These are phyloP conservation scores for Phasia obesa DNA, from an alignment of 2,888 invertebrate species.

Conservation along the genomic window DNA sequence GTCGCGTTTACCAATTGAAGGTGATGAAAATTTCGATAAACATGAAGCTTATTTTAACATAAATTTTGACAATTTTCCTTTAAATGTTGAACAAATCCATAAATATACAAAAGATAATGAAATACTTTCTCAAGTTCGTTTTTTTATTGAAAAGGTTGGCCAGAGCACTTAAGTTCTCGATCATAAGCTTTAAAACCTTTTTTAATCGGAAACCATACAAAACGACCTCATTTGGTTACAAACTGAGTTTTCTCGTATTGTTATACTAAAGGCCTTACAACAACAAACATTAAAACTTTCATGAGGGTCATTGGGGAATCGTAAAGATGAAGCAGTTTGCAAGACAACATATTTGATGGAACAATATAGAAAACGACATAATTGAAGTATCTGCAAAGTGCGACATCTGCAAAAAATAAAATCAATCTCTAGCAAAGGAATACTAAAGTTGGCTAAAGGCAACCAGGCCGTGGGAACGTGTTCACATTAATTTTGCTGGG, in stretches of 20 bases:
- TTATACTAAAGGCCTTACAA: no score
- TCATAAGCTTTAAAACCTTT: not conserved
- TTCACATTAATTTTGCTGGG: conserved; percentile 59
- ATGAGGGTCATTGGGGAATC: no score
- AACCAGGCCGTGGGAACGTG: no score
- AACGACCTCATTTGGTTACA: no score
- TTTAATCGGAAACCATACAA: no score
- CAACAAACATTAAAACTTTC: no score
- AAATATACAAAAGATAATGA: conserved; percentile 14
- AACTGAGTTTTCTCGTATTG: no score
- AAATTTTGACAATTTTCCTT: conserved; percentile 31
- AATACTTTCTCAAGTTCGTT: not conserved
- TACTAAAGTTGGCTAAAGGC: conserved; percentile 15
- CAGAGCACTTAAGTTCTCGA: not conserved
- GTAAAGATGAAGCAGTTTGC: conserved; percentile 57
- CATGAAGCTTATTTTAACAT: conserved; percentile 12
- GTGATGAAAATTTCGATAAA: not conserved
- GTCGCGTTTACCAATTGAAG: conserved; percentile 41
- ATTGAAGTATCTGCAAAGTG: conserved; percentile 20
- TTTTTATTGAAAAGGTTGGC: conserved; percentile 40
- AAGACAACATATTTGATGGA: conserved; percentile 59
- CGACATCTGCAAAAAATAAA: conserved; percentile 36
- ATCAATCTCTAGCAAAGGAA: not conserved
- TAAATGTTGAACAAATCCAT: conserved; percentile 18
- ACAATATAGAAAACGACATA: conserved; percentile 46